These are phyloP conservation scores for Rhombomys opimus DNA, from an alignment of 2,113 vertebrate genomes.

Conservation along the genomic window DNA sequence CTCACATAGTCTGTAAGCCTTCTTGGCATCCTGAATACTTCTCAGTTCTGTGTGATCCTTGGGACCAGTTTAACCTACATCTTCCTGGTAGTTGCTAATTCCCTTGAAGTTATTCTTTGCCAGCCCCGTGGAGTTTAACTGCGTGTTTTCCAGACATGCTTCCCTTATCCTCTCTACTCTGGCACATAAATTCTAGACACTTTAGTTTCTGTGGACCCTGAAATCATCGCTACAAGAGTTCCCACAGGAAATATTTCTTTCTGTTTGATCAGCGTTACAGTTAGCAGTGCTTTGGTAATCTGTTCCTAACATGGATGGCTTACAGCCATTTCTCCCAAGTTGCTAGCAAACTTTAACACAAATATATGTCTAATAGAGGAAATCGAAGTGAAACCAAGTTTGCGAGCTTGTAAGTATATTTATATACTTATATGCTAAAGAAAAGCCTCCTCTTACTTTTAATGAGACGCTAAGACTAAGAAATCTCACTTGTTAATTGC, in stretches of 20 bases:
- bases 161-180: not conserved
- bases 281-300: not conserved
- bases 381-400: constrained; percentile 20
- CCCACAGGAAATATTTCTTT: not conserved
- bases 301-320: not conserved
- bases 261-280: not conserved
- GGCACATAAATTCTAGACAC: not conserved
- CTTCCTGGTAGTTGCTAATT: not conserved
- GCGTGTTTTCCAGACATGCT: not conserved
- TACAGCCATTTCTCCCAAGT: constrained; percentile 24
- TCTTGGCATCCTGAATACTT: not conserved
- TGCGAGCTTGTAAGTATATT: not conserved
- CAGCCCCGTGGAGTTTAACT: not conserved
- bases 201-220: not conserved
- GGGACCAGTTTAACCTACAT: not conserved
- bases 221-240: not conserved
- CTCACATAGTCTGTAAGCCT: not conserved
- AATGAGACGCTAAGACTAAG: not conserved
- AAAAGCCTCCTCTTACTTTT: not conserved
- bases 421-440: not conserved
- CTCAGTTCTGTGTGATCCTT: not conserved
- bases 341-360: constrained; percentile 22
- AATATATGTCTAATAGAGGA: not conserved
- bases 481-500: not conserved
- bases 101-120: not conserved